Percentiles rank a stretch among this genome's conserved stretches.
phyloP scores from a whole-genome alignment of 2,888 invertebrate genomes.

The Bugula neritina region DNA sequence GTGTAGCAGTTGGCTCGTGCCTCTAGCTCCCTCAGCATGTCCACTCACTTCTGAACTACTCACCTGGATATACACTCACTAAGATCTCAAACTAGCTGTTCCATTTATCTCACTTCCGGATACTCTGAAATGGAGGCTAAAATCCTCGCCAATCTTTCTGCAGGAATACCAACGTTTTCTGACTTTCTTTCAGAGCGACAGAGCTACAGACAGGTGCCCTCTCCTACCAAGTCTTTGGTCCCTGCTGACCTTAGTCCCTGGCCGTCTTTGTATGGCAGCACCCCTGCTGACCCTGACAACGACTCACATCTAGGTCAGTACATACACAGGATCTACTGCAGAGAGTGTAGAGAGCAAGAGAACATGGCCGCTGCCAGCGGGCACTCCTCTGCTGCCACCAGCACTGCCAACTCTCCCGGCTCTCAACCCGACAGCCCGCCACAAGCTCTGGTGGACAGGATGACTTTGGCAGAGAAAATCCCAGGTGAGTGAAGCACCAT shows the following conservation, averaged over 20 bases:
- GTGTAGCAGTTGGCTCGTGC: background rate
- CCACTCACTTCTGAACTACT: too few relatives aligned
- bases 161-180: slow-evolving; percentile 16
- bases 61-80: too few relatives aligned
- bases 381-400: background rate
- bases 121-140: background rate
- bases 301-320: slow-evolving; percentile 40
- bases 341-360: slow-evolving; percentile 46
- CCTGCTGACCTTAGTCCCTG: slow-evolving; percentile 32
- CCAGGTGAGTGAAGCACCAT: too few relatives aligned
- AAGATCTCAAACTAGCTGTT: too few relatives aligned
- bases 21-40: too few relatives aligned
- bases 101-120: too few relatives aligned
- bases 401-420: background rate
- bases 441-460: slow-evolving; percentile 87
- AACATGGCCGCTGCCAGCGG: slow-evolving; percentile 31
- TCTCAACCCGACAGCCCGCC: slow-evolving; percentile 58
- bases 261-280: slow-evolving; percentile 43
- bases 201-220: slow-evolving; percentile 8
- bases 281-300: slow-evolving; percentile 36
- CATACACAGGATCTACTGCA: slow-evolving; percentile 47
- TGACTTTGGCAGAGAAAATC: slow-evolving; percentile 82
- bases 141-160: background rate
- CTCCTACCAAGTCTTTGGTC: background rate
- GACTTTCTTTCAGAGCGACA: slow-evolving; percentile 21